Evolutionary conservation across 2,888 invertebrate genomes (phyloP), one percentile per base, ranked within the genome.

Genomic region (Plebejus melissa): DNA sequence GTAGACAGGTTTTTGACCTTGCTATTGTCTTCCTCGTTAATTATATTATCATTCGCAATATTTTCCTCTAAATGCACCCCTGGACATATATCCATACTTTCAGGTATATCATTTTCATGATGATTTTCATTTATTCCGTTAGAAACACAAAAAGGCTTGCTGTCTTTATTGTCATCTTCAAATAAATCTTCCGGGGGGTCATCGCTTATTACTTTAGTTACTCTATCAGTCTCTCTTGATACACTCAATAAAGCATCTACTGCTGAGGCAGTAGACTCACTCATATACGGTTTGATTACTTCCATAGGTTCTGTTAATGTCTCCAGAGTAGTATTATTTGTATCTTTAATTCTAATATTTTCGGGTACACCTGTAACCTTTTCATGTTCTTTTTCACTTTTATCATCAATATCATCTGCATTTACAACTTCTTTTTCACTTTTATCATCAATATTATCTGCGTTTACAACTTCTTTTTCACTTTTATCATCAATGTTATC

Each of bases 221-320:
- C 91, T 82, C 91, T 84, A 77, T 93, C 93, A 69, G 89, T 80
- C 77, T 93, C 92, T 79, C 91, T 84, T 3, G 93, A 92, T 1
- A 92, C 93, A 81, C 91, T 91, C 74, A 93, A 81, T 76, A 93
- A 86, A 69, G 91, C 91, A 78, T 93, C 93, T n/a, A 93, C 93
- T 22, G 93, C 93, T 0, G 91, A 91, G 22, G 91, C 91, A 38
- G 92, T 91, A 28, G 91, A 86, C 81, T 91, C 90, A 81, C 87
- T 91, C 87, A 91, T 88, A 77, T 82, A 89, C 6, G 86, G 83
- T 78, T 85, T 81, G 72, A 81, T 79, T 70, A 80, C 46, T 77
- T 82, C 81, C 54, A 84, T 81, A 74, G 75, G 28, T 75, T 50
- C 50, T 54, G 54, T 22, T 71, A 22, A 5, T 54, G 32, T 16